Conservation (phyloP, 2,797 vertebrate species). For the Tympanoctomys barrerae region DNA sequence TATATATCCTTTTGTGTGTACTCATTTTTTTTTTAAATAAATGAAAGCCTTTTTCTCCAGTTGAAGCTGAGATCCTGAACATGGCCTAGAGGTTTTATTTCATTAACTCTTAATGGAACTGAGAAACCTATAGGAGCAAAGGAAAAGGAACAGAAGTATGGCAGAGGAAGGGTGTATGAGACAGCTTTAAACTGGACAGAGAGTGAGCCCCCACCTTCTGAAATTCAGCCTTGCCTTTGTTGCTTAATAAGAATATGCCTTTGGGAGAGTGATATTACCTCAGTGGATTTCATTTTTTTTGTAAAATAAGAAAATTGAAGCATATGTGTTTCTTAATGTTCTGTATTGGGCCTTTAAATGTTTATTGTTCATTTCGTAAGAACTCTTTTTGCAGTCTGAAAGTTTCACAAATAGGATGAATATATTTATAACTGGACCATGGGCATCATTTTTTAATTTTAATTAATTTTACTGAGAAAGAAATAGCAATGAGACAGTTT, state of each 20-base stretch:
- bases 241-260: background rate
- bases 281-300: background rate
- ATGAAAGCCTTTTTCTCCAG: background rate
- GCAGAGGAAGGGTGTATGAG: background rate
- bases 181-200: background rate
- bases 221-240: background rate
- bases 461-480: too few relatives aligned
- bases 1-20: background rate
- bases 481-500: too few relatives aligned
- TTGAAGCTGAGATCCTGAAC: background rate
- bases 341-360: background rate
- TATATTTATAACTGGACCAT: background rate
- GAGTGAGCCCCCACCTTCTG: background rate
- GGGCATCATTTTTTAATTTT: background rate
- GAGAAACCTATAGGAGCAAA: background rate
- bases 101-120: background rate
- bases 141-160: background rate
- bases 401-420: background rate
- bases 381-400: background rate
- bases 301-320: background rate
- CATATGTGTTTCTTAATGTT: background rate
- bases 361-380: slow-evolving; percentile 22
- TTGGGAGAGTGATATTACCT: background rate
- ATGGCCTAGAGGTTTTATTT: background rate
- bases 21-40: background rate